These are phyloP conservation scores for Squalus acanthias DNA, from an alignment of 2,797 vertebrate species.

Conservation along the genomic window DNA sequence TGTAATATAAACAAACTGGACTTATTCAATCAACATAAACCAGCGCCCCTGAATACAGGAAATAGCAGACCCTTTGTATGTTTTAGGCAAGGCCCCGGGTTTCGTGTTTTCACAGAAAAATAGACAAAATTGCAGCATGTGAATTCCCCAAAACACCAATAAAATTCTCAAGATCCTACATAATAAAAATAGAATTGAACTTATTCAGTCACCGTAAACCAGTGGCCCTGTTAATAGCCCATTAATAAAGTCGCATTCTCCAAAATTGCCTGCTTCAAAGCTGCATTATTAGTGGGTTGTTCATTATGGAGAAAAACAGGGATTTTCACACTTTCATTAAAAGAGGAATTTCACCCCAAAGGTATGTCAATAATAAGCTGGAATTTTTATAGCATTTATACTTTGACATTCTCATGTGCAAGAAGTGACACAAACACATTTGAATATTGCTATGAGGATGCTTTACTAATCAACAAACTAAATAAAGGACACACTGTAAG, in stretches of 20 bases:
- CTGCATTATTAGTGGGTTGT: no score
- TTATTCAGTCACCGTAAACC: not conserved
- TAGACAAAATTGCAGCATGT: not conserved
- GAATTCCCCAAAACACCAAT: not conserved
- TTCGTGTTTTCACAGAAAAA: not conserved
- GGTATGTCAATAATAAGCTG: not conserved
- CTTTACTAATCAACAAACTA: not conserved
- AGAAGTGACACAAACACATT: not conserved
- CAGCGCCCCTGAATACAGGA: not conserved
- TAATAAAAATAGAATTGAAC: not conserved
- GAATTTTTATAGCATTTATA: not conserved
- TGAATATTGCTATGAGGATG: constrained; percentile 24
- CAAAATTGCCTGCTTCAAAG: not conserved
- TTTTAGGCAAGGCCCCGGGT: not conserved
- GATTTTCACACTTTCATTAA: not conserved
- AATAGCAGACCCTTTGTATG: not conserved
- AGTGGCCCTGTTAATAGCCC: not conserved
- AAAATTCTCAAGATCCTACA: not conserved
- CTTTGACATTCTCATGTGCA: not conserved
- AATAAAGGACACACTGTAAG: not conserved
- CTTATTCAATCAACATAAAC: not conserved
- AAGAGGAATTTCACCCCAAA: not conserved
- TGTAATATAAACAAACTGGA: not conserved
- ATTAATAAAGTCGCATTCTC: not conserved
- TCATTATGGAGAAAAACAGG: not conserved